These are phyloP conservation scores for Aromia moschata DNA, from an alignment of 2,888 invertebrate genomes.

Conservation along the genomic window DNA sequence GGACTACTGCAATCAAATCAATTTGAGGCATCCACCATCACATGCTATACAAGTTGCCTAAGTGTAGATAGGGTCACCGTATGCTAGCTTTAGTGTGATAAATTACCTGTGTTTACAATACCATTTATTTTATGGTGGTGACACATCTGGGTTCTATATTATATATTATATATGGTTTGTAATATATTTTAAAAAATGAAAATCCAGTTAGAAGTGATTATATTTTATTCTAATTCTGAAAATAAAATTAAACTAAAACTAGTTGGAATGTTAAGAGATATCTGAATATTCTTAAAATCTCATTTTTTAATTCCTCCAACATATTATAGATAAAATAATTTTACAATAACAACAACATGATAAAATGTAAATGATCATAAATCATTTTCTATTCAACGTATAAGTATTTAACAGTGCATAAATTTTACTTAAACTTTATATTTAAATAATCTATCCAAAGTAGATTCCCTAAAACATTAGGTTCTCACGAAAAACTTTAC, in stretches of 20 bases:
- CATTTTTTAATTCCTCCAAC: conserved; percentile 2
- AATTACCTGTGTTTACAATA: too few relatives aligned
- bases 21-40: too few relatives aligned
- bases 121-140: too few relatives aligned
- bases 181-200: too few relatives aligned
- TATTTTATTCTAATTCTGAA: not conserved
- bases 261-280: conserved; percentile 26
- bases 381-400: conserved; percentile 32
- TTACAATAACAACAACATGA: conserved; percentile 22
- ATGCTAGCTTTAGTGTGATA: too few relatives aligned
- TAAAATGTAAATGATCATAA: conserved; percentile 32
- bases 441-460: conserved; percentile 8
- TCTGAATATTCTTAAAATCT: conserved; percentile 22
- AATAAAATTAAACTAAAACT: conserved; percentile 12
- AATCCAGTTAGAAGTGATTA: not conserved
- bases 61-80: too few relatives aligned
- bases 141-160: too few relatives aligned
- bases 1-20: too few relatives aligned
- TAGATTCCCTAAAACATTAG: conserved; percentile 4
- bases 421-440: conserved; percentile 29
- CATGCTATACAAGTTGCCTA: too few relatives aligned
- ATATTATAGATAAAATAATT: conserved; percentile 22
- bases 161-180: too few relatives aligned
- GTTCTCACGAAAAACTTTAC: not conserved
- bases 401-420: conserved; percentile 43